Evolutionary conservation across 2,797 vertebrate genomes (phyloP), one percentile per base, ranked within the genome.

Genomic region (Pelochelys cantorii): DNA sequence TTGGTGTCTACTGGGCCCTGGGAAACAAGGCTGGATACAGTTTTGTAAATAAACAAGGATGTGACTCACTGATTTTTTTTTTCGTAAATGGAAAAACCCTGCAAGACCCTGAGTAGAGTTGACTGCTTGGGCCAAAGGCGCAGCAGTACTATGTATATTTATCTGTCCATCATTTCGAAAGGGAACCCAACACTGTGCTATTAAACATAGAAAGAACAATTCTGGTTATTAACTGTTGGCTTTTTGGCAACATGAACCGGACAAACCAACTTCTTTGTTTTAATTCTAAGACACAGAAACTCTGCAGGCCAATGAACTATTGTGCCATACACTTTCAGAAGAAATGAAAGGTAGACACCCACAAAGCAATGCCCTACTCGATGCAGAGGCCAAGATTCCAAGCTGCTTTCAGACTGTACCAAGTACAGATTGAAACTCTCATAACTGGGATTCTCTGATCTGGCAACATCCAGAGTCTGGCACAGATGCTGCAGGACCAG

Each of bases 241-340:
- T 89, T 11, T 54, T 89, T 68, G 92, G 34, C 79, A 57, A 20
- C 54, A 0, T 5, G 90, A 90, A 89, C 48, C 23, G 62, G 93
- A 10, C 13, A 93, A 88, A 93, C 74, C n/a, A 52, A 74, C 68
- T 89, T 91, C 71, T 89, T 88, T 77, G 48, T 95, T 95, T 83
- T 59, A 55, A 83, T 77, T 2, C 15, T 86, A 59, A 94, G 89
- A 65, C 55, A 88, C 87, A 91, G 89, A n/a, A 9, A 52, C 79
- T 79, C 42, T 93, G 59, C 56, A 89, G 65, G 37, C 74, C 92
- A 74, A 65, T 90, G 59, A 37, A 27, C 57, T 59, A 59, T 59
- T 27, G 57, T 92, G 85, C 82, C 94, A 3, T 0, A 68, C 4
- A 31, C 81, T 81, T 25, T 29, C 22, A 89, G 82, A 34, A 68